A percentile compares a stretch with the other conserved stretches of the same genome.
Conservation (phyloP, 2,113 vertebrate species). For the Catharus bicknelli region DNA sequence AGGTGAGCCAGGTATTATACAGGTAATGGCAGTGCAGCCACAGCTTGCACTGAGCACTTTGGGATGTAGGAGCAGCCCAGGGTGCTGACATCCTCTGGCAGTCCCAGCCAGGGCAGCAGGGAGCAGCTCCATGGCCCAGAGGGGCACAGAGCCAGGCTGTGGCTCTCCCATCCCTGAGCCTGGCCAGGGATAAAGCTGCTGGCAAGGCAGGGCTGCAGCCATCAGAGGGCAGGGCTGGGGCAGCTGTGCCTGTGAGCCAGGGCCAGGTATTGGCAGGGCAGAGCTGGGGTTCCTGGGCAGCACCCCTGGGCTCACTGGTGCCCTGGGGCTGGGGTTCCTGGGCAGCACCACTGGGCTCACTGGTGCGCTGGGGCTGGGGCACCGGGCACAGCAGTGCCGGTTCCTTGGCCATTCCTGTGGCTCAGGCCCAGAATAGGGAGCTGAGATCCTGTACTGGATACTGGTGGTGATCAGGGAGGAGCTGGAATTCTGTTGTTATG, state of each 20-base stretch:
- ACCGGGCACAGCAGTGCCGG: not conserved
- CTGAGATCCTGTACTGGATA: fast-evolving
- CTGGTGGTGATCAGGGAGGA: not conserved
- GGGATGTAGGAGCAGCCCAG: not conserved
- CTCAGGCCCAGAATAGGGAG: not conserved
- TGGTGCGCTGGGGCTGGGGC: not conserved
- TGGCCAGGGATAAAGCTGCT: not conserved
- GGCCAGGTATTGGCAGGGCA: not conserved
- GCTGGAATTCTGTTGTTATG: fast-evolving
- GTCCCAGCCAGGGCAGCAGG: too few species aligned
- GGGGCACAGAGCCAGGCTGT: not conserved
- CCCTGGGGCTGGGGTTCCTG: too few species aligned
- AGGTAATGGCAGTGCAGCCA: too few species aligned
- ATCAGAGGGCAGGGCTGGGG: not conserved
- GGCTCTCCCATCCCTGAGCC: not conserved
- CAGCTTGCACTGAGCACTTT: not conserved
- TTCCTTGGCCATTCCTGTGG: not conserved
- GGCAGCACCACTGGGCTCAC: fast-evolving
- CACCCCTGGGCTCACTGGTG: not conserved
- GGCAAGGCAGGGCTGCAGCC: not conserved
- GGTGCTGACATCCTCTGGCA: not conserved
- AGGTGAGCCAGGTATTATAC: too few species aligned
- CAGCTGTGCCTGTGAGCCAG: fast-evolving
- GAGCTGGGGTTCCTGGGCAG: not conserved
- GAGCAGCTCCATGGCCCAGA: not conserved